Conservation (phyloP, 2,888 invertebrate genomes). For the Sclerodermus sp. region DNA sequence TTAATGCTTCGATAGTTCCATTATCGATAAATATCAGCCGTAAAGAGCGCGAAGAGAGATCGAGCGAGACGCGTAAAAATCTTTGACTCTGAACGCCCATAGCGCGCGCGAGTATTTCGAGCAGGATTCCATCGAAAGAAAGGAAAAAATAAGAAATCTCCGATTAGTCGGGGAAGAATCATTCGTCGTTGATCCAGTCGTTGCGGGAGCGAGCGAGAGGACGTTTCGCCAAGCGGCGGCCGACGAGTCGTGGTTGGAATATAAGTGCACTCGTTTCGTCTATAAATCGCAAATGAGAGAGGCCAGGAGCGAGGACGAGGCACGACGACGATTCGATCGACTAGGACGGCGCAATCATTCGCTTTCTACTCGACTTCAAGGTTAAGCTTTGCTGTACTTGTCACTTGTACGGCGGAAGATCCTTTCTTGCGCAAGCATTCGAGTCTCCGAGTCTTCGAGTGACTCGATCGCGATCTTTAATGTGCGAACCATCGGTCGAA, state of each 20-base stretch:
- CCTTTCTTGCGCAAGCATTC: no score
- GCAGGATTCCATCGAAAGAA: neutral
- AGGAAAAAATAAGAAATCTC: no score
- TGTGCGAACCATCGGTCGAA: neutral
- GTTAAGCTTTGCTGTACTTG: conserved; percentile 40
- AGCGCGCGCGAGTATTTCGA: neutral
- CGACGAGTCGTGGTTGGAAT: no score
- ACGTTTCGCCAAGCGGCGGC: no score
- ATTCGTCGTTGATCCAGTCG: no score
- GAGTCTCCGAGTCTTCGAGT: no score
- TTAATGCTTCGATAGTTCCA: no score
- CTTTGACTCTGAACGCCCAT: neutral
- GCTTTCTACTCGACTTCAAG: conserved; percentile 47
- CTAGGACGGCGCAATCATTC: conserved; percentile 35
- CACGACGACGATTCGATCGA: conserved; percentile 37
- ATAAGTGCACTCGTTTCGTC: no score
- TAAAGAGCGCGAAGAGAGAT: no score
- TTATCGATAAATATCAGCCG: no score
- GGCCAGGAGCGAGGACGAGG: conserved; percentile 21
- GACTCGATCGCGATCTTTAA: neutral
- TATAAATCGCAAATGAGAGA: neutral
- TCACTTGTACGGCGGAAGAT: neutral
- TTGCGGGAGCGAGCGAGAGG: no score
- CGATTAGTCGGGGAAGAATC: no score
- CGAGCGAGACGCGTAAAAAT: neutral